A percentile compares a stretch with the other conserved stretches of the same genome.
Conservation (phyloP, 2,113 vertebrate species). For the Gila orcuttii region DNA sequence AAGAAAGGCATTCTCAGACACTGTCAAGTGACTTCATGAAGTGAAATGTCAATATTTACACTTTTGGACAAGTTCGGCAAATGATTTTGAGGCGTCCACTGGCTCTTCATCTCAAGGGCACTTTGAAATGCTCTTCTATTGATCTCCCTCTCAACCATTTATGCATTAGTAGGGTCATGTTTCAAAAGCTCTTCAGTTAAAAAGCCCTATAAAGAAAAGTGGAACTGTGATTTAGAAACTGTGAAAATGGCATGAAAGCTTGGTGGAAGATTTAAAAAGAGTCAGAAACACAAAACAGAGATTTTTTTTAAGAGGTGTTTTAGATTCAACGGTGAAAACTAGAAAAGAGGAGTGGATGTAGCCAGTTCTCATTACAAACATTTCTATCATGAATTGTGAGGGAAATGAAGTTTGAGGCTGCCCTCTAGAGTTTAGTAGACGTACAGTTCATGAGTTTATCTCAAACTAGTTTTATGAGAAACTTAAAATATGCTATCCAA, state of each 20-base stretch:
- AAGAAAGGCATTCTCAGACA: neutral
- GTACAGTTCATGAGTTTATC: neutral
- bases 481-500: neutral
- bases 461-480: neutral
- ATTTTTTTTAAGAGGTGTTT: neutral
- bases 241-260: neutral
- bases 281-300: too few relatives aligned
- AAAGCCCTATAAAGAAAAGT: neutral
- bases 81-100: too few relatives aligned
- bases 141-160: neutral
- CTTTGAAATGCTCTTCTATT: neutral
- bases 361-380: neutral
- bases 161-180: neutral
- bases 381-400: neutral
- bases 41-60: neutral
- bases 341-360: neutral
- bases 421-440: conserved; percentile 33
- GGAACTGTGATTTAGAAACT: neutral
- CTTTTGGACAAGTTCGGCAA: neutral
- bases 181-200: conserved; percentile 14
- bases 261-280: neutral
- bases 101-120: neutral
- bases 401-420: conserved; percentile 9
- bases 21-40: neutral
- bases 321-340: neutral